Conservation (phyloP, 2,888 invertebrate species). For the Phlogophora meticulosa region DNA sequence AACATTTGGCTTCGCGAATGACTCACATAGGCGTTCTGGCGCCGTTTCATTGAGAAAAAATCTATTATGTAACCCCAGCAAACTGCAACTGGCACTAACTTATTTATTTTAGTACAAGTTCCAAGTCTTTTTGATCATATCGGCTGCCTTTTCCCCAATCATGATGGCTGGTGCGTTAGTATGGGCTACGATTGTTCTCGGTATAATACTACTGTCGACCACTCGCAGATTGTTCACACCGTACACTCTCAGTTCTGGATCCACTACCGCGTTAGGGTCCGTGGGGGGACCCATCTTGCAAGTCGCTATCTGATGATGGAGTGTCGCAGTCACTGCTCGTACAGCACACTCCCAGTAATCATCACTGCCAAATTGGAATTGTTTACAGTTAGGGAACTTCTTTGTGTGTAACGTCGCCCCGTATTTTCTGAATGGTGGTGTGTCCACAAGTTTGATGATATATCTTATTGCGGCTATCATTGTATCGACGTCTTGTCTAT, state of each 20-base stretch:
- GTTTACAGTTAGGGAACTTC: constrained; percentile 90
- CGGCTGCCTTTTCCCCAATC: constrained; percentile 94
- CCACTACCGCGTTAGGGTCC: constrained; percentile 92
- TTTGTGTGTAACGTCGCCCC: constrained; percentile 90
- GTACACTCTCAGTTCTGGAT: constrained; percentile 91
- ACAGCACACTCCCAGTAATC: constrained; percentile 93
- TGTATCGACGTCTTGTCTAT: constrained; percentile 91
- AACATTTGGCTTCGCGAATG: constrained; percentile 20
- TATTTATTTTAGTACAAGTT: constrained; percentile 63
- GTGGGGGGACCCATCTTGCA: constrained; percentile 93
- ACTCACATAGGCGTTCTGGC: neutral
- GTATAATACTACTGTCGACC: constrained; percentile 93
- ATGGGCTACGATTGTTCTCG: constrained; percentile 92
- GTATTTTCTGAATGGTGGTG: constrained; percentile 91
- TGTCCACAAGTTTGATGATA: constrained; percentile 89
- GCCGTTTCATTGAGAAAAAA: constrained; percentile 4
- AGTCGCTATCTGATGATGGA: constrained; percentile 93
- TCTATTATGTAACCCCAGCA: neutral
- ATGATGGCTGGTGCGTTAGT: constrained; percentile 93
- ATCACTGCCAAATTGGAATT: constrained; percentile 90
- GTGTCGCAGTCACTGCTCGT: constrained; percentile 91
- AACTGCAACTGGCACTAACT: neutral
- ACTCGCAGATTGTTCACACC: constrained; percentile 92
- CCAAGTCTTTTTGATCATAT: constrained; percentile 91
- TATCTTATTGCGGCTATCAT: constrained; percentile 91